Percentiles rank a stretch among this genome's conserved stretches.
Evolutionary conservation across 1,140 invertebrate species (phyloP).

Genomic region (Artemia franciscana): DNA sequence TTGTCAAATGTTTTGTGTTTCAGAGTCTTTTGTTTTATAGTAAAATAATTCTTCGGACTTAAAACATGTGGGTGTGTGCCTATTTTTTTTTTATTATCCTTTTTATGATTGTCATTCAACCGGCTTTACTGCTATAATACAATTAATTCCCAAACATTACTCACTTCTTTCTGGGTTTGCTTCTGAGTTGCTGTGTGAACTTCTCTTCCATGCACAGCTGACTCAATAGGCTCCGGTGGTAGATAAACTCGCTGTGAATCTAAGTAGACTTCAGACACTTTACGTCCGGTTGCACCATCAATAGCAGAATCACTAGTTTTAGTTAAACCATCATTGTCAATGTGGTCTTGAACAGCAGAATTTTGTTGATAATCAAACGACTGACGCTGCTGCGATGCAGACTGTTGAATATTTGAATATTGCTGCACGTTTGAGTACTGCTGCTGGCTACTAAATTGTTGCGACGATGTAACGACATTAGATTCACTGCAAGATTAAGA

Average conservation of each 20-base stretch:
- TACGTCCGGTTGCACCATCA: slow-evolving; percentile 9
- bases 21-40: no score
- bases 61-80: no score
- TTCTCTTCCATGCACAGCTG: slow-evolving; percentile 62
- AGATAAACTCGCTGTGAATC: slow-evolving; percentile 8
- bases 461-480: no score
- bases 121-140: no score
- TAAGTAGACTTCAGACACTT: slow-evolving; percentile 9
- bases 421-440: not conserved
- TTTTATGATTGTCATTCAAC: no score
- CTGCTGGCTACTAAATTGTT: not conserved
- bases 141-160: no score
- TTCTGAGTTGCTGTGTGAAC: slow-evolving; percentile 64
- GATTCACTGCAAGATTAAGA: not conserved
- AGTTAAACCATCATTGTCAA: not conserved
- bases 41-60: no score
- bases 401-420: not conserved
- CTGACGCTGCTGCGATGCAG: not conserved
- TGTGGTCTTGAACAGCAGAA: not conserved
- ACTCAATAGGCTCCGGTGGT: slow-evolving; percentile 31
- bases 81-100: no score
- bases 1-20: no score
- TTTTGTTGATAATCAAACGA: not conserved
- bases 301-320: not conserved
- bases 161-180: slow-evolving; percentile 65